phyloP scores from a whole-genome alignment of 2,113 vertebrate species.

The Silurus glanis region DNA sequence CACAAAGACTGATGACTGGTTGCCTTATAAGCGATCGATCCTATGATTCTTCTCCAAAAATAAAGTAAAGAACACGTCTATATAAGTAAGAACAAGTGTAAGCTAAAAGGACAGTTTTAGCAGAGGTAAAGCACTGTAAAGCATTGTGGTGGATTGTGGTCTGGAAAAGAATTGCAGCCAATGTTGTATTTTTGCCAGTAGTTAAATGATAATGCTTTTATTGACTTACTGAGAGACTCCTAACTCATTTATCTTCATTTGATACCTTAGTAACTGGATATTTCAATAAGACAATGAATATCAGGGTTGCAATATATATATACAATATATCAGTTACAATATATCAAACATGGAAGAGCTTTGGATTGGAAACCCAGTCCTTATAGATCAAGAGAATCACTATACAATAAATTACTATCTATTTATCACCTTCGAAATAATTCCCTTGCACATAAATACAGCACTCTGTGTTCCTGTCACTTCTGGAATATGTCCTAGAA shows the following conservation, averaged over 20 bases:
- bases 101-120: no score
- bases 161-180: neutral
- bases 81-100: neutral
- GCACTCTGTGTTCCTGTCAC: no score
- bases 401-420: no score
- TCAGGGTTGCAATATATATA: neutral
- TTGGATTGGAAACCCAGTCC: neutral
- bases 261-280: neutral
- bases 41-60: neutral
- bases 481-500: no score
- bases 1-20: neutral
- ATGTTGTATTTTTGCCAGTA: neutral
- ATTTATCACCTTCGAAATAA: no score
- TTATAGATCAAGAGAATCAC: no score
- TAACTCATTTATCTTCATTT: neutral
- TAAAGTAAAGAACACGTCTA: neutral
- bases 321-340: neutral
- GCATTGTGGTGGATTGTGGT: neutral
- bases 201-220: neutral
- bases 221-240: neutral
- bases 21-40: neutral
- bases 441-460: no score
- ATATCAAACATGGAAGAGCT: neutral
- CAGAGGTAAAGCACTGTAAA: neutral
- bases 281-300: neutral